Evolutionary conservation across 2,888 invertebrate genomes (phyloP).

Genomic region (Drosophila antonietae): DNA sequence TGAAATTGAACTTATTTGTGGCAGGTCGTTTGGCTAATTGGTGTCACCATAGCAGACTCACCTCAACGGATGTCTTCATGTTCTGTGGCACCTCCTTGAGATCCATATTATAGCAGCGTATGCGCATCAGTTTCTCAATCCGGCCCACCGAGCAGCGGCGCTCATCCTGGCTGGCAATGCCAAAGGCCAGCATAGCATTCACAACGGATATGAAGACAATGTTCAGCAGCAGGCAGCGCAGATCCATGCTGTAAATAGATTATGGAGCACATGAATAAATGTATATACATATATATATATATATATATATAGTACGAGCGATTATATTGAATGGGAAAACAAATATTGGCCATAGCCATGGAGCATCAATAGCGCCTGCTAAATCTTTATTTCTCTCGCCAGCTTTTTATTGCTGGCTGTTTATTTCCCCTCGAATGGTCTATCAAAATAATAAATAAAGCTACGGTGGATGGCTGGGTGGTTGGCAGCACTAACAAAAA

Average conservation of each 20-base stretch:
- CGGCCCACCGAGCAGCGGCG: conserved; percentile 81
- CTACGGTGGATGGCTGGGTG: conserved; percentile 17
- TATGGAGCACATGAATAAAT: neutral
- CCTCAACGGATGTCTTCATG: conserved; percentile 83
- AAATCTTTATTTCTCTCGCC: conserved; percentile 31
- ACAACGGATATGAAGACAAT: conserved; percentile 58
- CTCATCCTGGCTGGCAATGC: conserved; percentile 74
- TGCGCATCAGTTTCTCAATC: conserved; percentile 80
- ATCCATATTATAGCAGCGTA: conserved; percentile 82
- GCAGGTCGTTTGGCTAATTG: conserved; percentile 20
- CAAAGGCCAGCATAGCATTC: conserved; percentile 77
- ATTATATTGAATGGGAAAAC: conserved; percentile 10
- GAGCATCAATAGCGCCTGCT: conserved; percentile 23
- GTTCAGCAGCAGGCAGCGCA: conserved; percentile 70
- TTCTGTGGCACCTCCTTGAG: conserved; percentile 83
- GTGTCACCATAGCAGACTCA: conserved; percentile 57
- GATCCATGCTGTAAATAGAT: conserved; percentile 66
- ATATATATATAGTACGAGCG: neutral
- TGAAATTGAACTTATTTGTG: conserved; percentile 59
- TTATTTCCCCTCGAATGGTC: conserved; percentile 48
- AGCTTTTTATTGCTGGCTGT: conserved; percentile 43
- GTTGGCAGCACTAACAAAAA: conserved; percentile 22
- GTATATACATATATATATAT: neutral
- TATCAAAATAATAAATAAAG: conserved; percentile 65
- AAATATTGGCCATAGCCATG: conserved; percentile 13